Evolutionary conservation across 2,113 vertebrate species (phyloP).

Genomic region (Solea senegalensis): DNA sequence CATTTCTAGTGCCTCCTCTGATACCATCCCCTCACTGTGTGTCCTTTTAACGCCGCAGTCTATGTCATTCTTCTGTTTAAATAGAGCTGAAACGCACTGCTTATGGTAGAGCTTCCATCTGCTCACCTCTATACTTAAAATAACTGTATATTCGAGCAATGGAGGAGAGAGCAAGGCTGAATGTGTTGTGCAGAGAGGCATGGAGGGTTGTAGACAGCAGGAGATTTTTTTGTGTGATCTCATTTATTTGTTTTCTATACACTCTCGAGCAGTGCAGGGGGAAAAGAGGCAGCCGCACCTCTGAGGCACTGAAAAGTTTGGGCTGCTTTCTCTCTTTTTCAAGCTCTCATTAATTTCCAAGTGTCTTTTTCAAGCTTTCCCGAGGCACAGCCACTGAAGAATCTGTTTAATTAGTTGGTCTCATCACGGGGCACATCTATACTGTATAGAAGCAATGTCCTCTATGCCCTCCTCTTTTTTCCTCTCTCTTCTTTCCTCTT

Average conservation of each 20-base stretch:
- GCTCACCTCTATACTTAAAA: conserved; percentile 88
- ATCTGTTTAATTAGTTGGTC: conserved; percentile 79
- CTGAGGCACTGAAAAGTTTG: conserved; percentile 51
- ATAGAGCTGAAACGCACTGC: conserved; percentile 83
- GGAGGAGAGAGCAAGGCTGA: conserved; percentile 23
- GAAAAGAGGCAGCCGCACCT: conserved; percentile 59
- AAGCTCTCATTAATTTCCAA: conserved; percentile 78
- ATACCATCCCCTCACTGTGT: conserved; percentile 52
- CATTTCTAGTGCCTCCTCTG: conserved; percentile 52
- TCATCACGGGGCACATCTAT: conserved; percentile 73
- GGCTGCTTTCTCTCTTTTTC: conserved; percentile 51
- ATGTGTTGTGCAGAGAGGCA: conserved; percentile 17
- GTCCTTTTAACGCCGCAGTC: conserved; percentile 67
- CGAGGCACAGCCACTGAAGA: conserved; percentile 74
- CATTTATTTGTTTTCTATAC: conserved; percentile 37
- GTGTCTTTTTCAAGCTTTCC: conserved; percentile 75
- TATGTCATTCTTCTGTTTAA: conserved; percentile 69
- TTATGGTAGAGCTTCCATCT: conserved; percentile 82
- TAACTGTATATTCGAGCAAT: conserved; percentile 63
- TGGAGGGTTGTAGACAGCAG: conserved; percentile 31
- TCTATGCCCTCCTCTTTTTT: conserved; percentile 64
- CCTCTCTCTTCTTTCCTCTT: conserved; percentile 43
- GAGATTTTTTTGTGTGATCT: conserved; percentile 42
- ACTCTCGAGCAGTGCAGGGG: conserved; percentile 37
- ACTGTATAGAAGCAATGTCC: conserved; percentile 66